A percentile compares a stretch with the other conserved stretches of the same genome.
Evolutionary conservation across 2,888 invertebrate species (phyloP).

Genomic region (Strigamia maritima): DNA sequence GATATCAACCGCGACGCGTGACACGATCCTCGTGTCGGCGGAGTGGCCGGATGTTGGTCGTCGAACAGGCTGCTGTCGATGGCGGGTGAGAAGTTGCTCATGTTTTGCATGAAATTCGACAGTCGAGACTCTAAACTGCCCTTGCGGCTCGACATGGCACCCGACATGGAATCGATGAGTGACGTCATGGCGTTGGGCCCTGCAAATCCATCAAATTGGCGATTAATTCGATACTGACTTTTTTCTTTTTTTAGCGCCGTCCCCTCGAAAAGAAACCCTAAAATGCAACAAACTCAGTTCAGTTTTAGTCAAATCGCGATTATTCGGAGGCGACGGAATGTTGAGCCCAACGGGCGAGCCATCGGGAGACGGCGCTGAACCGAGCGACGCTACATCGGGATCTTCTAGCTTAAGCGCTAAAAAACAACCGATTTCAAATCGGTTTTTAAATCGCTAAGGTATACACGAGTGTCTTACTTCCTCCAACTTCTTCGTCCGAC

Average conservation of each 20-base stretch:
- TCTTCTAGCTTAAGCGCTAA: slow-evolving; percentile 33
- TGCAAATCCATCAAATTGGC: slow-evolving; percentile 24
- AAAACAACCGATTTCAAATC: background rate
- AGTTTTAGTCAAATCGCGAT: background rate
- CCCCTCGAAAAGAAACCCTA: background rate
- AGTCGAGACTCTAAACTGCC: slow-evolving; percentile 46
- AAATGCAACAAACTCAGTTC: background rate
- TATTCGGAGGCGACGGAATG: slow-evolving; percentile 40
- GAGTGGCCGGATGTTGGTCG: slow-evolving; percentile 30
- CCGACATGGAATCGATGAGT: slow-evolving; percentile 41
- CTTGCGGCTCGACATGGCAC: slow-evolving; percentile 38
- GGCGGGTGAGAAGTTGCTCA: slow-evolving; percentile 44
- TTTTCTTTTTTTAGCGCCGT: too few relatives aligned
- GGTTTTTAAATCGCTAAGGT: background rate
- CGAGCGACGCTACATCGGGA: slow-evolving; percentile 35
- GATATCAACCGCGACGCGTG: background rate
- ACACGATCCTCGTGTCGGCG: background rate
- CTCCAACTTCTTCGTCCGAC: slow-evolving; percentile 42
- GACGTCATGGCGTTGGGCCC: slow-evolving; percentile 42
- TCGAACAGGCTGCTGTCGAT: slow-evolving; percentile 40
- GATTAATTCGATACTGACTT: too few relatives aligned
- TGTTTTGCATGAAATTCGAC: slow-evolving; percentile 45
- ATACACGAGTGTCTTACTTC: slow-evolving; percentile 17
- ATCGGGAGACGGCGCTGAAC: slow-evolving; percentile 44
- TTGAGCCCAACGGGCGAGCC: slow-evolving; percentile 44